Evolutionary conservation across 2,113 vertebrate species (phyloP).

Genomic region (Cisticola juncidis): DNA sequence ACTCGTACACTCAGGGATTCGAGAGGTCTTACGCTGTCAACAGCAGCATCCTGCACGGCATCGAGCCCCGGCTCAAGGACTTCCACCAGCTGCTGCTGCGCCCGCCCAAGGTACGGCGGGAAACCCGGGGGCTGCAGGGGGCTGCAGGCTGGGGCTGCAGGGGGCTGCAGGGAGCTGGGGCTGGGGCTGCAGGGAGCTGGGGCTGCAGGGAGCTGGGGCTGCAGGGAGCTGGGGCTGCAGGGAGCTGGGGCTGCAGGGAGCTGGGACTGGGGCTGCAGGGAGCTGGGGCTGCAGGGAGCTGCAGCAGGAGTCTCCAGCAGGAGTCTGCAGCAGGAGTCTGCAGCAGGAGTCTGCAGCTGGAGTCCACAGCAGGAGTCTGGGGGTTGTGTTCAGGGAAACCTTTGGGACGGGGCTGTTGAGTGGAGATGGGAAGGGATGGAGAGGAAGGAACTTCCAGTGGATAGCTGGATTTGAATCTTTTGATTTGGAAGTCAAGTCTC

Average conservation of each 20-base stretch:
- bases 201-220: no score
- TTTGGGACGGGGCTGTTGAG: not conserved
- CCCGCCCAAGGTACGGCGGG: slow-evolving; percentile 91
- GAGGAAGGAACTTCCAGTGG: no score
- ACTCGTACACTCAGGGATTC: slow-evolving; percentile 95
- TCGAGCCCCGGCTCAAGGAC: slow-evolving; percentile 92
- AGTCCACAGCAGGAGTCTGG: not conserved
- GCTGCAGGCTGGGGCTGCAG: no score
- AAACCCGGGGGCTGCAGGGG: accelerated
- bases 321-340: no score
- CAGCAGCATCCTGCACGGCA: slow-evolving; percentile 87
- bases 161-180: no score
- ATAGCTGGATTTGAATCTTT: not conserved
- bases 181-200: no score
- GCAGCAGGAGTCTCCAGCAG: no score
- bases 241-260: no score
- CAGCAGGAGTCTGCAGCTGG: not conserved
- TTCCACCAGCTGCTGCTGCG: slow-evolving; percentile 94
- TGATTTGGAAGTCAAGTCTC: accelerated
- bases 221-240: no score
- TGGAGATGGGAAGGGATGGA: not conserved
- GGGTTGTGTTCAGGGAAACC: not conserved
- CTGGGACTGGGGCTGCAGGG: no score
- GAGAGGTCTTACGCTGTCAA: slow-evolving; percentile 89
- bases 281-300: not conserved